Conservation (phyloP, 1,140 invertebrate species). For the Leptoteleia sp. region DNA sequence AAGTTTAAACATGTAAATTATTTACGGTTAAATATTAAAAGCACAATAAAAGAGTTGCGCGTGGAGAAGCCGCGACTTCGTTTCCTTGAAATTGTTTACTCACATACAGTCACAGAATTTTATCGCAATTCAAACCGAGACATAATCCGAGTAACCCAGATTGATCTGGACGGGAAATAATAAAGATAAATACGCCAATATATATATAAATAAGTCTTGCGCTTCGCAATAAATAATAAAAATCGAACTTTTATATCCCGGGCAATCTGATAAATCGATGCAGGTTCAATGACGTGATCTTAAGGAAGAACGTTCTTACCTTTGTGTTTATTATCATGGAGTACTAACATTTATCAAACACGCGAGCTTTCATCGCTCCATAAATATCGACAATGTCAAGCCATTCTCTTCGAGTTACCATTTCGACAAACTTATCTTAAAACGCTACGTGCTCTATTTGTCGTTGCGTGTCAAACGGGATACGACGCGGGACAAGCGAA, state of each 20-base stretch:
- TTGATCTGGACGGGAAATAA: slow-evolving; percentile 10
- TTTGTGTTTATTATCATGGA: slow-evolving; percentile 55
- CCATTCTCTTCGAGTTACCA: slow-evolving; percentile 47
- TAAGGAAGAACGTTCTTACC: slow-evolving; percentile 33
- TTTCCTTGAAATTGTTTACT: neutral
- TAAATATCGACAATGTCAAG: slow-evolving; percentile 54
- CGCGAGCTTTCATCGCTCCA: slow-evolving; percentile 44
- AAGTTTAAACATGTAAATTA: too few species aligned
- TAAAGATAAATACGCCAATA: slow-evolving; percentile 23
- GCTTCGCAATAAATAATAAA: slow-evolving; percentile 33
- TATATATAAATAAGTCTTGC: slow-evolving; percentile 9
- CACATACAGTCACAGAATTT: slow-evolving; percentile 1
- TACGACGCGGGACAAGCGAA: slow-evolving; percentile 46
- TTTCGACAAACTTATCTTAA: slow-evolving; percentile 58
- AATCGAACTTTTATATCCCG: slow-evolving; percentile 16
- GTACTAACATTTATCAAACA: slow-evolving; percentile 60
- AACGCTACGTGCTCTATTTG: slow-evolving; percentile 49
- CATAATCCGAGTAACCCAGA: slow-evolving; percentile 8
- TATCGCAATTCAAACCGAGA: slow-evolving; percentile 9
- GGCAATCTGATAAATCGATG: slow-evolving; percentile 53
- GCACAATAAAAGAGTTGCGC: too few species aligned
- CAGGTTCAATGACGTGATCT: slow-evolving; percentile 38
- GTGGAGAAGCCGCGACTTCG: neutral
- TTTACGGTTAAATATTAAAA: too few species aligned
- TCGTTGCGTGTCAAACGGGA: slow-evolving; percentile 59